Evolutionary conservation across 2,888 invertebrate species (phyloP).

Genomic region (Coleophora deauratella): DNA sequence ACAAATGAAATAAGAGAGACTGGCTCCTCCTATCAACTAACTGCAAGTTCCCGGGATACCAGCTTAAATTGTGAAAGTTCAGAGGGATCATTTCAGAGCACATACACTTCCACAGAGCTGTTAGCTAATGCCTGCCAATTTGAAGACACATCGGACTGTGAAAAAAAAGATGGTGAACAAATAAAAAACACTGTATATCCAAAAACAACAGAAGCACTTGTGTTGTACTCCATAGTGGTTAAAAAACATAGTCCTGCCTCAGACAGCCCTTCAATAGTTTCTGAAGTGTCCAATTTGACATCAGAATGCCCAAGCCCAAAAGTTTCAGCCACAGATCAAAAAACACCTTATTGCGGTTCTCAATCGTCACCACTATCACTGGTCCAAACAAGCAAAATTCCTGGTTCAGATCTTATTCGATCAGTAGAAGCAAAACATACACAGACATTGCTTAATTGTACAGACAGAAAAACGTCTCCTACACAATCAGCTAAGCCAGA

Average conservation of each 20-base stretch:
- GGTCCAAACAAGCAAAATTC: neutral
- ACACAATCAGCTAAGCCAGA: no score
- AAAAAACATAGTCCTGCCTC: conserved; percentile 17
- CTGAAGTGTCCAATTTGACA: neutral
- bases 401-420: neutral
- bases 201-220: conserved; percentile 28
- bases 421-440: no score
- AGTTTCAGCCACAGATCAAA: neutral
- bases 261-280: conserved; percentile 17
- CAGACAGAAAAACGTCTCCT: no score
- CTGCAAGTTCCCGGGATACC: conserved; percentile 22
- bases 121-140: conserved; percentile 26
- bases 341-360: neutral
- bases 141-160: conserved; percentile 26
- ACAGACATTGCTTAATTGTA: no score
- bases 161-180: conserved; percentile 20
- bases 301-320: conserved; percentile 10
- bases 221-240: conserved; percentile 25
- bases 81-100: conserved; percentile 50
- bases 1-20: conserved; percentile 3
- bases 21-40: neutral
- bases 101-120: conserved; percentile 36
- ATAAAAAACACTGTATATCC: conserved; percentile 18
- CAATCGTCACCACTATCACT: neutral
- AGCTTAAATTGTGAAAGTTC: conserved; percentile 37